Evolutionary conservation across 2,113 vertebrate genomes (phyloP), one percentile per base, ranked within the genome.

Genomic region (Hylia prasina): DNA sequence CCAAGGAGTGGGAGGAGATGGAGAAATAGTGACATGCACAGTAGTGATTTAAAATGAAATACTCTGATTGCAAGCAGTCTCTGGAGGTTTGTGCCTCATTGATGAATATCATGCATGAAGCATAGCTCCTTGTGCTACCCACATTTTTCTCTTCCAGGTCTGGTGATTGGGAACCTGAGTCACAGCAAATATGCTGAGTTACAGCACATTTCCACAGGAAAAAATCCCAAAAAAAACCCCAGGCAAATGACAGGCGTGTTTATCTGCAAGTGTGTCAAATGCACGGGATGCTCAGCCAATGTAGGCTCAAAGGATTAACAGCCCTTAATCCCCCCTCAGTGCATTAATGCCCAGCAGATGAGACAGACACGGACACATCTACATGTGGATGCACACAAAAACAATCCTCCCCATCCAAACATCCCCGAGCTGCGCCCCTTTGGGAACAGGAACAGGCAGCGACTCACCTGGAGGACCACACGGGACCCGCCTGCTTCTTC

Each of bases 401-500:
- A 13, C 65, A 53, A 22, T 1, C 14, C 18, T 48, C 42, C 42
- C 71, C 82, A 17, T 2, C 39, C 3, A 30, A 75, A 7, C 40
- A 10, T 0, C 51, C 39, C 70, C 3, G 45, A 48, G 76, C 72
- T 17, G 7, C 1, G 30, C 72, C 24, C 33, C 35, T 23, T 8
- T 16, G 17, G 63, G 51, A 22, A 2, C 25, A 7, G 5, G 28
- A 19, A 19, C 0, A 7, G 19, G 40, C 68, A 73, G 65, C 17
- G 6, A 22, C 97, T 97, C 96, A 99, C 99, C 98, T 98, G 16
- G 98, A 97, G 66, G 97, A 94, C 98, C 98, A 98, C 47, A 97
- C 97, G 0, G 98, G 98, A 88, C 97, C 97, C 0, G 97, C 64
- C 70, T 95, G 97, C 94, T 98, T 98, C 87, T 98, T 98, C 2